Conservation (phyloP, 2,113 vertebrate genomes). For the Chrysochloris asiatica region DNA sequence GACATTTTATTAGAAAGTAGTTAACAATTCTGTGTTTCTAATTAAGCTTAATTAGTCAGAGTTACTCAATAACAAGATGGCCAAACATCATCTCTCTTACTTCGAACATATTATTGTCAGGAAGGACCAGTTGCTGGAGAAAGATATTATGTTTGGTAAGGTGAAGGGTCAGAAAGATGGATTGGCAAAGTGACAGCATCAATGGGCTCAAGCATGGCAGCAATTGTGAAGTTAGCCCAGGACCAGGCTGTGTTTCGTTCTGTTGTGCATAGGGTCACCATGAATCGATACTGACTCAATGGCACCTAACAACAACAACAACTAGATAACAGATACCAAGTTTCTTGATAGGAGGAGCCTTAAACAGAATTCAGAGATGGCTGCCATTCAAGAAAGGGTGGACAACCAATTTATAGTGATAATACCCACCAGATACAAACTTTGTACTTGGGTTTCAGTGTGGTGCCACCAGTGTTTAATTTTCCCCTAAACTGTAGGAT, state of each 20-base stretch:
- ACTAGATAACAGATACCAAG: background rate
- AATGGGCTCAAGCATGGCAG: too few species aligned
- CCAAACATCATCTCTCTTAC: too few species aligned
- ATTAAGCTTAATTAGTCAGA: background rate
- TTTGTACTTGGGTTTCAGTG: background rate
- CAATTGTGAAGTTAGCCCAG: too few species aligned
- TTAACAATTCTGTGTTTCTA: slow-evolving; percentile 10
- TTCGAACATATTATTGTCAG: too few species aligned
- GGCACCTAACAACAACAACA: too few species aligned
- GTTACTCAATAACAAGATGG: background rate
- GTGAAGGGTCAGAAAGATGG: too few species aligned
- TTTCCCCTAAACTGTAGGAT: background rate
- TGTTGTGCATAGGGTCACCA: too few species aligned
- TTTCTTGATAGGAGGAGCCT: slow-evolving; percentile 19
- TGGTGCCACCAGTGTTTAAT: background rate
- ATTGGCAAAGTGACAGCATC: too few species aligned
- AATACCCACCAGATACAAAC: background rate
- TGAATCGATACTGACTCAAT: too few species aligned
- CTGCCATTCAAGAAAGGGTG: slow-evolving; percentile 3
- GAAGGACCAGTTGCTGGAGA: too few species aligned
- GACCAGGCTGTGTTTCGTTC: too few species aligned
- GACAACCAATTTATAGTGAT: background rate
- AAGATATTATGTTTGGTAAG: too few species aligned
- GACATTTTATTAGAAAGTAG: background rate
- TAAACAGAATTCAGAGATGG: background rate